Conservation (phyloP, 23 tunicate genomes). For the Ascidia mentula region DNA sequence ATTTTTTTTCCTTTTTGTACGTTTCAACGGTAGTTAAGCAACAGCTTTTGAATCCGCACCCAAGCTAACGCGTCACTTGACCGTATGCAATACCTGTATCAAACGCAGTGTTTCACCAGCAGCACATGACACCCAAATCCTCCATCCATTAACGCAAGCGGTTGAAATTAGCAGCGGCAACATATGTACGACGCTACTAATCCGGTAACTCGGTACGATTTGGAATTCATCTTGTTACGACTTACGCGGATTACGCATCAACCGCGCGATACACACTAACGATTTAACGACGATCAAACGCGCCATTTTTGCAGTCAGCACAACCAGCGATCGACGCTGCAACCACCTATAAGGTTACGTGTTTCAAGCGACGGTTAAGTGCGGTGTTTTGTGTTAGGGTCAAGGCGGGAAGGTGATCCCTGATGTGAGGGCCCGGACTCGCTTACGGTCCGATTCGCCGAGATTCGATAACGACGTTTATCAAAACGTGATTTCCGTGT, state of each 20-base stretch:
- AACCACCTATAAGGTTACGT: not conserved
- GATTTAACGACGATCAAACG: not conserved
- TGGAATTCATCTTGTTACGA: not conserved
- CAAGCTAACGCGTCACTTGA: too few species aligned
- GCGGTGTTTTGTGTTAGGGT: not conserved
- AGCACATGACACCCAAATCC: not conserved
- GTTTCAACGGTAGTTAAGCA: too few species aligned
- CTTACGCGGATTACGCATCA: not conserved
- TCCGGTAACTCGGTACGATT: not conserved
- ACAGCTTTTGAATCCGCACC: too few species aligned
- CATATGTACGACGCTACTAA: not conserved
- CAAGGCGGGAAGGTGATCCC: conserved; percentile 1
- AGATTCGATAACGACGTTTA: not conserved
- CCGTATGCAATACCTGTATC: too few species aligned
- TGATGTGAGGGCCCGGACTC: not conserved
- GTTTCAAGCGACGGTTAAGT: not conserved
- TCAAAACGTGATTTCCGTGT: too few species aligned
- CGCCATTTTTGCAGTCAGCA: conserved; percentile 1
- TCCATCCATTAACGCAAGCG: not conserved
- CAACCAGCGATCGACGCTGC: conserved; percentile 9
- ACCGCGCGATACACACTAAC: not conserved
- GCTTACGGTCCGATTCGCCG: not conserved
- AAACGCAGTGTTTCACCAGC: too few species aligned
- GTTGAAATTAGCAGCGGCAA: not conserved
- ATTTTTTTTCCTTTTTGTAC: too few species aligned